Evolutionary conservation across 2,888 invertebrate genomes (phyloP), one percentile per base, ranked within the genome.

Genomic region (Drosophila macrospina): DNA sequence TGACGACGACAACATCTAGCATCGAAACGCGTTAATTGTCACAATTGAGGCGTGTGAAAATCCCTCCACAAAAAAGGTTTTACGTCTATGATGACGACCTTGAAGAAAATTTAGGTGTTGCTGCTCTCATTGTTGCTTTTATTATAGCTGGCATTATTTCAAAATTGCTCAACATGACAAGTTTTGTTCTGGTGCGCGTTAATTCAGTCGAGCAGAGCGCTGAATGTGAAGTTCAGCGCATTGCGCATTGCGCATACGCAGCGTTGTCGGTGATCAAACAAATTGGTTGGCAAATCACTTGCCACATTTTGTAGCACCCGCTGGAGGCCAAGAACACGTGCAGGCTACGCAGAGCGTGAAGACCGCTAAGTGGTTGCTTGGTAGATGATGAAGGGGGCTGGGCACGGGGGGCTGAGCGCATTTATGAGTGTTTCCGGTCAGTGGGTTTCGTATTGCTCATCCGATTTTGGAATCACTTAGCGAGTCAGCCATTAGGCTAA

Each of bases 41-140:
- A 76, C 88, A 85, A 87, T 89, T 85, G 88, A 85, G 76, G 79
- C 86, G 89, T 89, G 84, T 79, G 88, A 87, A 89, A 69, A 85
- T 74, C 65, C 70, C 78, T 66, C 44, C 57, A 73, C 55, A 64
- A 51, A 76, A 61, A 42, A 57, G 61, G 57, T 56, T 56, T 55
- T 83, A 56, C 55, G 45, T 76, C 41, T 67, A 42, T 44, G 57
- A 37, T 41, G 74, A 51, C 84, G 84, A 88, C 83, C 83, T 84
- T 84, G 87, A 68, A 37, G 60, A 65, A 71, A 67, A 69, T 86
- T 36, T 68, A 36, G 62, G 32, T 57, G 62, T 60, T 34, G 15
- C 37, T 47, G 30, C 20, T 24, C 13, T 32, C 26, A n/a, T 36
- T 26, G 39, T 45, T 37, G 47, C 20, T 47, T 28, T 24, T 70